phyloP scores from a whole-genome alignment of 1,140 invertebrate species.

The Magallana ariakensis region DNA sequence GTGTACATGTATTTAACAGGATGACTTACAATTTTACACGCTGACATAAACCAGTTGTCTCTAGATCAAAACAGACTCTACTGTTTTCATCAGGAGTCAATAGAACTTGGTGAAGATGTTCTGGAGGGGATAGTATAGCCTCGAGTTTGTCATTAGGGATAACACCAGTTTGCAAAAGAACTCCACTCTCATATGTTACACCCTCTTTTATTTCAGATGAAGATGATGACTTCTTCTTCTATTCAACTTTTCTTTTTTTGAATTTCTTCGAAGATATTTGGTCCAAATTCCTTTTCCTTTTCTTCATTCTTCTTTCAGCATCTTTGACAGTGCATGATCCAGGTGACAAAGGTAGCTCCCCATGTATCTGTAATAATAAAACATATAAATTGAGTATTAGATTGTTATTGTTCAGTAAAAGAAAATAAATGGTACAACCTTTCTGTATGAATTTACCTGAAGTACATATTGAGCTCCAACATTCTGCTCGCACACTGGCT shows the following conservation, averaged over 20 bases:
- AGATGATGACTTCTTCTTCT: background rate
- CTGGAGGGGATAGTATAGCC: background rate
- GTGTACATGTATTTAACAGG: too few species aligned
- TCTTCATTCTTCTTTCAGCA: conserved; percentile 12
- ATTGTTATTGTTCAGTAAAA: too few species aligned
- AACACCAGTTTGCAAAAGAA: background rate
- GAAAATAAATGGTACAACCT: too few species aligned
- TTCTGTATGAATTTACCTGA: too few species aligned
- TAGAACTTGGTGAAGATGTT: background rate
- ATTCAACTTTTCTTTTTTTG: background rate
- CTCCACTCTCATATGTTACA: background rate
- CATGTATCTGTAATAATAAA: background rate
- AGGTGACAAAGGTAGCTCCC: background rate
- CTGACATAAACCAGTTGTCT: conserved; percentile 20
- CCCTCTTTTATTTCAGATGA: background rate
- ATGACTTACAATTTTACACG: too few species aligned
- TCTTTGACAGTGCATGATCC: background rate
- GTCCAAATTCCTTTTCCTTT: background rate
- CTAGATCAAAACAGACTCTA: conserved; percentile 19
- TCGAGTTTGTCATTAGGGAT: background rate
- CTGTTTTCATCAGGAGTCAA: background rate
- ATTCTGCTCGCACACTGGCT: too few species aligned
- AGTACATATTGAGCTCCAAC: too few species aligned
- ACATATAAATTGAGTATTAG: too few species aligned
- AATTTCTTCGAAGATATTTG: background rate